These are phyloP conservation scores for Alloscopus bannaensis DNA, from an alignment of 2,888 invertebrate genomes.

Conservation along the genomic window DNA sequence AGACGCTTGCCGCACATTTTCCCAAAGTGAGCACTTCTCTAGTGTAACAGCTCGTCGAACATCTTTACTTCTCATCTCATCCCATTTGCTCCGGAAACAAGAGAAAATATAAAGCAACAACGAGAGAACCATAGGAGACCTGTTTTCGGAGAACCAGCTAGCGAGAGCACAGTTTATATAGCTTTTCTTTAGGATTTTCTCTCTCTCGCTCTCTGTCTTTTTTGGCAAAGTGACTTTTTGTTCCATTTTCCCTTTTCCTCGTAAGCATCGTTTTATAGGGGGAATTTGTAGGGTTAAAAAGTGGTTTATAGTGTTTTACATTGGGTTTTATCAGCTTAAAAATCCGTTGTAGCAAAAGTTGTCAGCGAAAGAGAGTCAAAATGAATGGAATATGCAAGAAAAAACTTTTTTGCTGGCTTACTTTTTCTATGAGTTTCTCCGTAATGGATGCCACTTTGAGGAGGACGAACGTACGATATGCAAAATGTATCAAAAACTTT, in stretches of 20 bases:
- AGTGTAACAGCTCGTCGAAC: slow-evolving; percentile 42
- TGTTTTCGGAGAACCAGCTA: no score
- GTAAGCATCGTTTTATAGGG: background rate
- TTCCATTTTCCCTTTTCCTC: slow-evolving; percentile 41
- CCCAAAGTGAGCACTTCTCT: no score
- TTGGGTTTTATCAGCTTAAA: slow-evolving; percentile 33
- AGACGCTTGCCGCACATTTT: background rate
- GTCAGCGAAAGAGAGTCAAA: no score
- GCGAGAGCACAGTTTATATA: slow-evolving; percentile 1
- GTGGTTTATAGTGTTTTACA: slow-evolving; percentile 44
- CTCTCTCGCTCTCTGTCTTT: slow-evolving; percentile 21
- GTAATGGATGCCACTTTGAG: no score
- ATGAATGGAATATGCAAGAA: no score
- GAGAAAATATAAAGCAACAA: slow-evolving; percentile 39
- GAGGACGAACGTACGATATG: no score
- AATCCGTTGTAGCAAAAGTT: slow-evolving; percentile 34
- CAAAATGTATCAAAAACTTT: no score
- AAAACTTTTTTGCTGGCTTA: slow-evolving; percentile 46
- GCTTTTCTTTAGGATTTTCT: slow-evolving; percentile 1
- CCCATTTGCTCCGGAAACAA: slow-evolving; percentile 51
- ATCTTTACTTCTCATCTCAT: slow-evolving; percentile 40
- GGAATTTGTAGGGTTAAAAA: background rate
- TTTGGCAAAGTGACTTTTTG: slow-evolving; percentile 53
- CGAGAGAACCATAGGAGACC: slow-evolving; percentile 7
- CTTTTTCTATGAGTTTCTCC: slow-evolving; percentile 51